phyloP scores from a whole-genome alignment of 2,113 vertebrate species.

The Hypocryptadius cinnamomeus region DNA sequence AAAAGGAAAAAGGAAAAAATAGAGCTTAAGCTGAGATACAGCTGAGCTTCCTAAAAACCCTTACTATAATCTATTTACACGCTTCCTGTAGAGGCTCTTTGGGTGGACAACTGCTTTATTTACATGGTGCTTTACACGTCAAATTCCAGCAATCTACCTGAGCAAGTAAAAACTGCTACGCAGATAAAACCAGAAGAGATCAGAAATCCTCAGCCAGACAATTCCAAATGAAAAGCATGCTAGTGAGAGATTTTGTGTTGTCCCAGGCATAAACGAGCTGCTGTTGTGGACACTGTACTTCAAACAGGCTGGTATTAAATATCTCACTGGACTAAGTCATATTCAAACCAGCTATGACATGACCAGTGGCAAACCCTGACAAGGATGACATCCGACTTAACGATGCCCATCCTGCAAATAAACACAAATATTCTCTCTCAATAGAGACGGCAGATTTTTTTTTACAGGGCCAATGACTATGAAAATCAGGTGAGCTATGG shows the following conservation, averaged over 20 bases:
- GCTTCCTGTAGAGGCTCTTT: neutral
- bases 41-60: neutral
- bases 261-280: neutral
- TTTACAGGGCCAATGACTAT: neutral
- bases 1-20: neutral
- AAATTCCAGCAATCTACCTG: neutral
- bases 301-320: neutral
- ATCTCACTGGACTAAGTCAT: neutral
- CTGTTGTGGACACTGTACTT: neutral
- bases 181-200: neutral
- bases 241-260: neutral
- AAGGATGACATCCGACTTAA: neutral
- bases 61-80: neutral
- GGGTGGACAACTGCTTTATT: neutral
- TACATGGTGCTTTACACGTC: neutral
- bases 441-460: neutral
- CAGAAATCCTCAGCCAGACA: neutral
- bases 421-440: neutral
- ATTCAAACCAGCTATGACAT: neutral
- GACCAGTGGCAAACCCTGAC: neutral
- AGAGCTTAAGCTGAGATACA: neutral
- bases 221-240: neutral
- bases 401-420: neutral
- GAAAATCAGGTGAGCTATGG: neutral
- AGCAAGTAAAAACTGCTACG: neutral